Evolutionary conservation across 2,797 vertebrate species (phyloP).

Genomic region (Orestias chungarensis): DNA sequence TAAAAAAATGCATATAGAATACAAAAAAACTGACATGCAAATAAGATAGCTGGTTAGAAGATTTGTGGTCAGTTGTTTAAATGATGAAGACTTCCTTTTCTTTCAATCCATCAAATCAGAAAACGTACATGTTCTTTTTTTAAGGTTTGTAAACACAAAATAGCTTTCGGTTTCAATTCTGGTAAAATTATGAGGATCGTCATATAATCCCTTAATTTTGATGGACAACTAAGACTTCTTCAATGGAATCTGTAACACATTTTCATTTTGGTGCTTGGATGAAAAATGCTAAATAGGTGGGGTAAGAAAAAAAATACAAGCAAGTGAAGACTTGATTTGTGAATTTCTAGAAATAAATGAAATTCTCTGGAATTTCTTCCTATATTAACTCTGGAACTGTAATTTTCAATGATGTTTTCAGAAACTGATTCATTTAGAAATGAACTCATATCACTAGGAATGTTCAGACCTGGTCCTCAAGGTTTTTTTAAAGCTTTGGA

Average conservation of each 20-base stretch:
- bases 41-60: too few species aligned
- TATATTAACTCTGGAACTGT: neutral
- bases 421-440: neutral
- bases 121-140: too few species aligned
- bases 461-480: neutral
- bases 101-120: too few species aligned
- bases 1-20: neutral
- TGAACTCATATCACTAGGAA: neutral
- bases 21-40: neutral
- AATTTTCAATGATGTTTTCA: neutral
- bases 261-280: neutral
- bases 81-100: too few species aligned
- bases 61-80: neutral
- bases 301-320: neutral
- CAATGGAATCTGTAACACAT: neutral
- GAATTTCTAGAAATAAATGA: neutral
- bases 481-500: neutral
- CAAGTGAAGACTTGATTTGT: neutral
- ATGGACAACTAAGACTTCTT: neutral
- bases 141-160: too few species aligned
- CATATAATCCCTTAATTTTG: neutral
- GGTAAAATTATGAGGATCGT: neutral
- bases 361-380: neutral
- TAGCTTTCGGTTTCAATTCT: neutral
- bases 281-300: neutral